phyloP scores from a whole-genome alignment of 2,113 vertebrate genomes.

The Anser brachyrhynchus region DNA sequence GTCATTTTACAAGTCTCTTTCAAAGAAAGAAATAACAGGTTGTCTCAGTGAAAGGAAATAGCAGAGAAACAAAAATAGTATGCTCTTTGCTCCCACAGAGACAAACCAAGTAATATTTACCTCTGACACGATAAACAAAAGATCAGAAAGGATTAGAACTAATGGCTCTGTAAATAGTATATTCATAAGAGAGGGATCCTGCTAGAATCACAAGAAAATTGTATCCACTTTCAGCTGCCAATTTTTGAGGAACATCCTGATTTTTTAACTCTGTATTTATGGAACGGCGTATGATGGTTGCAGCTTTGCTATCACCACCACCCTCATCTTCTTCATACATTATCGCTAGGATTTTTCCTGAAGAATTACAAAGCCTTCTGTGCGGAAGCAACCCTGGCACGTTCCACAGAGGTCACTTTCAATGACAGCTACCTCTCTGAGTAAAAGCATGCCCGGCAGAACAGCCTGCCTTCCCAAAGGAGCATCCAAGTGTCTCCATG shows the following conservation, averaged over 20 bases:
- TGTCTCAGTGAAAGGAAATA: slow-evolving; percentile 60
- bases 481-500: rapidly evolving
- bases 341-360: neutral
- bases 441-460: neutral
- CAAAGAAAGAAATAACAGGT: slow-evolving; percentile 73
- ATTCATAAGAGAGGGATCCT: slow-evolving; percentile 52
- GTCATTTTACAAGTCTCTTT: slow-evolving; percentile 70
- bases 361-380: neutral
- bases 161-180: slow-evolving; percentile 66
- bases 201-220: slow-evolving; percentile 57
- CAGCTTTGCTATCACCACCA: neutral
- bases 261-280: neutral
- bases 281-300: neutral
- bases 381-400: neutral
- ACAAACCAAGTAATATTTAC: slow-evolving; percentile 68
- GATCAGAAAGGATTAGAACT: slow-evolving; percentile 73
- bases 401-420: neutral
- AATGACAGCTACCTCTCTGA: neutral
- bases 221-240: slow-evolving; percentile 45
- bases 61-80: slow-evolving; percentile 12
- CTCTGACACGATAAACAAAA: slow-evolving; percentile 75
- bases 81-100: slow-evolving; percentile 55
- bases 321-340: neutral
- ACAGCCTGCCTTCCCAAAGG: neutral
- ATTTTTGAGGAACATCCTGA: slow-evolving; percentile 13